phyloP scores from a whole-genome alignment of 2,797 vertebrate genomes.

The Calcarius lapponicus region DNA sequence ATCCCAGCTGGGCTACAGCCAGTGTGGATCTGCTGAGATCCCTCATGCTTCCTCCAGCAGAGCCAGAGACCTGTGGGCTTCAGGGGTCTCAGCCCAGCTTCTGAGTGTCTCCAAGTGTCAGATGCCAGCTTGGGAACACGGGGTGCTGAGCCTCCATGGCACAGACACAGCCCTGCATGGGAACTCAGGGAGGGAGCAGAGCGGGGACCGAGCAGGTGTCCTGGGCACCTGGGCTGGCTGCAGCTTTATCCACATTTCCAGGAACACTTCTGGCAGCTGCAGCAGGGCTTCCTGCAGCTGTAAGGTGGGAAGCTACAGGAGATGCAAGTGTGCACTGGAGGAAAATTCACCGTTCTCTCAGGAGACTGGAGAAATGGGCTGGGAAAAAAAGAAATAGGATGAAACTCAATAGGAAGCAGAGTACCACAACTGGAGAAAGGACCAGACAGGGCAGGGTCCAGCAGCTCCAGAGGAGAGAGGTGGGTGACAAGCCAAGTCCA shows the following conservation, averaged over 20 bases:
- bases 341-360: neutral
- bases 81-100: neutral
- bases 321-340: neutral
- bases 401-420: slow-evolving; percentile 2
- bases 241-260: neutral
- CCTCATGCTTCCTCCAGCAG: neutral
- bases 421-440: neutral
- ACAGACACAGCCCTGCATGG: rapidly evolving
- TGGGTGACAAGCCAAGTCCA: neutral
- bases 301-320: slow-evolving; percentile 5
- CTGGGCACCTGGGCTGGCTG: neutral
- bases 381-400: slow-evolving; percentile 16
- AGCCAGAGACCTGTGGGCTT: neutral
- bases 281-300: neutral
- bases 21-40: neutral
- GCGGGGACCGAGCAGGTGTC: neutral
- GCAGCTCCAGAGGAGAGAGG: neutral
- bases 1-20: neutral
- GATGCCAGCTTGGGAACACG: neutral
- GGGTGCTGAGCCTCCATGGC: neutral
- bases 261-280: neutral
- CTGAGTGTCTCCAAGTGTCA: neutral
- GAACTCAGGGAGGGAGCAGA: neutral
- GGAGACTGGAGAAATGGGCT: slow-evolving; percentile 33
- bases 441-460: neutral